A percentile compares a stretch with the other conserved stretches of the same genome.
Evolutionary conservation across 2,797 vertebrate genomes (phyloP).

Genomic region (Hyperoplus immaculatus): DNA sequence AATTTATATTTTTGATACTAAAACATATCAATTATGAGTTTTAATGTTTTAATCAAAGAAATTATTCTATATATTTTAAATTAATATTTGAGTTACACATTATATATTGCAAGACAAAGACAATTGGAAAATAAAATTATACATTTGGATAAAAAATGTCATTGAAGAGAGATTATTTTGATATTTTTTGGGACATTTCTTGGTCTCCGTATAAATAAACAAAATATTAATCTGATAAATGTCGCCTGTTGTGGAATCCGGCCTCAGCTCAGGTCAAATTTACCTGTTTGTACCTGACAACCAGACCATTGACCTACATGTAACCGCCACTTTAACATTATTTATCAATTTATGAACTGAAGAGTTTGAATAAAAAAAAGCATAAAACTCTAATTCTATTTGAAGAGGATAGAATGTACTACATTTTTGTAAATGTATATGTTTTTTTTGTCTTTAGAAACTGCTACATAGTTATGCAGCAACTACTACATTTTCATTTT

Average conservation of each 20-base stretch:
- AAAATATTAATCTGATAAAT: background rate
- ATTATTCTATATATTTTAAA: too few relatives aligned
- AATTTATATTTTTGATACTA: too few relatives aligned
- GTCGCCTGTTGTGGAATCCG: background rate
- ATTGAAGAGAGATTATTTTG: background rate
- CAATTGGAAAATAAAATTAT: too few relatives aligned
- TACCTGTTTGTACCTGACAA: slow-evolving; percentile 33
- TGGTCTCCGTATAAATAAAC: background rate
- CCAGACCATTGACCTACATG: background rate
- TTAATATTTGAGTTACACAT: too few relatives aligned
- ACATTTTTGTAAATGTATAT: too few relatives aligned
- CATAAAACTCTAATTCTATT: background rate
- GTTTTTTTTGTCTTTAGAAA: too few relatives aligned
- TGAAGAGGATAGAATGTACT: background rate
- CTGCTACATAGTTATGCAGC: too few relatives aligned
- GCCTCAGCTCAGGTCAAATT: slow-evolving; percentile 1
- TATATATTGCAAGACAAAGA: too few relatives aligned
- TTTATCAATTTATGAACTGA: background rate
- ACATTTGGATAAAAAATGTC: background rate
- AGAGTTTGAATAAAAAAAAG: slow-evolving; percentile 31
- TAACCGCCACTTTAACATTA: background rate
- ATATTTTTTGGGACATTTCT: background rate
- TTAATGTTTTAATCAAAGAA: too few relatives aligned
- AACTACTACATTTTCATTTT: too few relatives aligned
- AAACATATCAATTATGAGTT: too few relatives aligned